A percentile compares a stretch with the other conserved stretches of the same genome.
phyloP scores from a whole-genome alignment of 2,888 invertebrate species.

The Synanthedon myopaeformis region DNA sequence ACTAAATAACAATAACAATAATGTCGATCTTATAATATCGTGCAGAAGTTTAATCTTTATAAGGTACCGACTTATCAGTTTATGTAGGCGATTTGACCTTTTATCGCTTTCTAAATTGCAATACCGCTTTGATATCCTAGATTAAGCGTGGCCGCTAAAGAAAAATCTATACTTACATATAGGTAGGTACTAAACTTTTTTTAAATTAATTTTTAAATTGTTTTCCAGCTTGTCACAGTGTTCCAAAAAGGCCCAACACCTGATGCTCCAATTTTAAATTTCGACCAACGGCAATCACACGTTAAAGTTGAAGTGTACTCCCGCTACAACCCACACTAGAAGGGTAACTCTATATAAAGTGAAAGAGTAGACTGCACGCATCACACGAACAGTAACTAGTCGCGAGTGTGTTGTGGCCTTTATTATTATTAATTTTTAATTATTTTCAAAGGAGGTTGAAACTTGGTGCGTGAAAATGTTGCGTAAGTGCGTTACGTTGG shows the following conservation, averaged over 20 bases:
- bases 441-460: constrained; percentile 4
- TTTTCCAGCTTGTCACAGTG: too few relatives aligned
- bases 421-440: constrained; percentile 14
- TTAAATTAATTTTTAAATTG: too few relatives aligned
- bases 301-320: constrained; percentile 15
- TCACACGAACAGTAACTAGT: constrained; percentile 41
- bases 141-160: neutral
- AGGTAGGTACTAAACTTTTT: too few relatives aligned
- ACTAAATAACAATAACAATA: too few relatives aligned
- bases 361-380: constrained; percentile 43
- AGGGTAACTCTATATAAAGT: constrained; percentile 64
- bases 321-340: constrained; percentile 35
- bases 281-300: constrained; percentile 11
- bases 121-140: neutral
- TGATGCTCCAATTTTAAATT: constrained; percentile 7
- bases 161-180: neutral
- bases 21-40: too few relatives aligned
- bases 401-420: constrained; percentile 49
- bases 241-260: neutral
- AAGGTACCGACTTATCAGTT: neutral
- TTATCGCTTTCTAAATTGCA: neutral
- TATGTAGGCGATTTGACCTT: neutral
- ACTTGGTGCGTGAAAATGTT: constrained; percentile 50
- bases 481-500: constrained; percentile 46
- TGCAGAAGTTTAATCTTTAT: too few relatives aligned